Evolutionary conservation across 2,113 vertebrate species (phyloP).

Genomic region (Oenanthe oenanthe): DNA sequence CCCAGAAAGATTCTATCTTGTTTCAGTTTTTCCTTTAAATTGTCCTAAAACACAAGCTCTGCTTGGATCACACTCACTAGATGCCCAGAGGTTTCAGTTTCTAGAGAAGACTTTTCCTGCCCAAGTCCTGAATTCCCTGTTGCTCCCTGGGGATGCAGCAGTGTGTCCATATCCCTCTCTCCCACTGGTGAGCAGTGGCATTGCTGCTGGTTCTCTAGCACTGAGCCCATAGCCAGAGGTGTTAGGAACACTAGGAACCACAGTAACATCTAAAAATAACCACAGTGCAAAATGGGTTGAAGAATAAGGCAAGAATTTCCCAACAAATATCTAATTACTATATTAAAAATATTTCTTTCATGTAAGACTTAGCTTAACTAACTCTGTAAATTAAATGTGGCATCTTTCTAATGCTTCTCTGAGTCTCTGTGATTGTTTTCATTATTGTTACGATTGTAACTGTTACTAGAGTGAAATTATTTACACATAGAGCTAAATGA

Average conservation of each 20-base stretch:
- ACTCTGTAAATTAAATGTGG: constrained; percentile 70
- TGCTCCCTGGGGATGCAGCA: background rate
- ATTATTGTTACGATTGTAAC: constrained; percentile 57
- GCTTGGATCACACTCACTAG: background rate
- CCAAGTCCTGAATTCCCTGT: background rate
- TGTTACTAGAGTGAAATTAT: constrained; percentile 69
- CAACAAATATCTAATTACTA: constrained; percentile 54
- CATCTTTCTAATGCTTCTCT: constrained; percentile 60
- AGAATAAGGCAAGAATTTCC: constrained; percentile 15
- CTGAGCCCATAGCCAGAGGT: background rate
- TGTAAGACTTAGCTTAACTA: constrained; percentile 67
- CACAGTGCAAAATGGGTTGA: background rate
- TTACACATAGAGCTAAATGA: constrained; percentile 60
- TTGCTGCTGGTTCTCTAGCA: background rate
- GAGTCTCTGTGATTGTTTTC: constrained; percentile 69
- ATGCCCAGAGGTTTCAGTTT: background rate
- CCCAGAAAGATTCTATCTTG: background rate
- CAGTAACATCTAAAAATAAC: background rate
- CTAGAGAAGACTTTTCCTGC: background rate
- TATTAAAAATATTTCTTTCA: constrained; percentile 57
- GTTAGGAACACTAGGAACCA: background rate
- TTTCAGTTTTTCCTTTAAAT: background rate
- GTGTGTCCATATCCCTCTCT: background rate
- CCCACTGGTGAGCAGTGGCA: background rate
- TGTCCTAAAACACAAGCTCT: background rate